Base-by-base conservation (phyloP, 2,113 vertebrate species). In the Cyprinodon variegatus region DNA sequence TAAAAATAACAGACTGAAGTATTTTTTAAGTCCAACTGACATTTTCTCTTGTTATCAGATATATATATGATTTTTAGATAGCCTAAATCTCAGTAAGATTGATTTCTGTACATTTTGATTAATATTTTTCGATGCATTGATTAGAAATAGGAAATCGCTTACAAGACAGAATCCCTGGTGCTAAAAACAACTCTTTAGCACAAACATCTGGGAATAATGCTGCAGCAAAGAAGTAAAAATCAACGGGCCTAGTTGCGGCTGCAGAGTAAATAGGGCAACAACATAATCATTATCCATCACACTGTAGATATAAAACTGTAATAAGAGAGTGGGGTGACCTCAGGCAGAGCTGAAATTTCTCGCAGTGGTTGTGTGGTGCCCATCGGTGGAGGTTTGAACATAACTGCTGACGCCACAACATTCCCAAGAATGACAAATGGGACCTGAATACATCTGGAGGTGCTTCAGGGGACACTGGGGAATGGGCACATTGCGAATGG, bases 381-480 rank as follows among this genome's bases (percentile, higher is more conserved):
- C 83, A 67, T 84, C 65, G 81, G 85, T 79, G 78, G 82, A 84
- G 83, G 83, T 78, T 78, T 81, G 77, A 77, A 86, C 79, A 85
- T 83, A 93, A 92, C 78, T 88, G 93, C 92, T 94, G 93, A 95
- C 88, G 82, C 89, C 90, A 91, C 85, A 88, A 90, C 82, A 92
- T 92, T 92, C 81, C 79, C 85, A 74, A 83, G 79, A 90, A 92
- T 93, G 92, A 94, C 91, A 84, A 94, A 94, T 93, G 92, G 92
- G 89, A 85, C 86, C 87, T 83, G 90, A 92, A 91, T 90, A 76
- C 89, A 90, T 90, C 80, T 90, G 79, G 87, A 92, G 92, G 93
- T 88, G 79, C 88, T 91, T 62, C 75, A 45, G 82, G 83, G 88
- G 82, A 89, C 86, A 65, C 89, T 68, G 83, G 91, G 88, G 92